phyloP scores from a whole-genome alignment of 2,888 invertebrate genomes.

The Aphodius granarius region DNA sequence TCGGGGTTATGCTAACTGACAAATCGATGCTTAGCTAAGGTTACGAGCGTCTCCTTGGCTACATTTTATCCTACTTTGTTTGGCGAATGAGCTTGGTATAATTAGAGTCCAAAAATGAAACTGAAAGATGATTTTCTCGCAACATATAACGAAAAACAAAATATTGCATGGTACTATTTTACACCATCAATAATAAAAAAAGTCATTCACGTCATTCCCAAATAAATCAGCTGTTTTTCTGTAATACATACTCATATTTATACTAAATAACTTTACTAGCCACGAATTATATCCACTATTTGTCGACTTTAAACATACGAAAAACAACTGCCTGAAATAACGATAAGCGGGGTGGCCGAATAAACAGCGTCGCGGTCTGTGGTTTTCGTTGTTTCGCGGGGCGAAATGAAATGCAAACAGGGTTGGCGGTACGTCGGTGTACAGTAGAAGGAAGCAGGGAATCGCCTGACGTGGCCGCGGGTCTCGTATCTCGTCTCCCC shows the following conservation, averaged over 20 bases:
- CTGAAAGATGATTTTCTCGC: no score
- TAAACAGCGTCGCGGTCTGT: constrained; percentile 11
- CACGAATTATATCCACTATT: neutral
- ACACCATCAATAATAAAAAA: no score
- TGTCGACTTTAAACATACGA: neutral
- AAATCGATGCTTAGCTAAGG: neutral
- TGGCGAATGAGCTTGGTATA: no score
- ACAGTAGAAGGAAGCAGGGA: neutral
- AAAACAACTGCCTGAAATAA: constrained; percentile 4
- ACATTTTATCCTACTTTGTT: no score
- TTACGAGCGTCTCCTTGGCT: no score
- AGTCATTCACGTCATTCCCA: no score
- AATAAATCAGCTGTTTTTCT: no score
- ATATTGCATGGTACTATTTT: no score
- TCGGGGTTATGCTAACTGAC: neutral
- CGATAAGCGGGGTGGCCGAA: constrained; percentile 5
- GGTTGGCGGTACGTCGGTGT: constrained; percentile 1
- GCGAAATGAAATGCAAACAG: constrained; percentile 32
- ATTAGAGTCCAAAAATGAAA: no score
- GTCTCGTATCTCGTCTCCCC: constrained; percentile 2
- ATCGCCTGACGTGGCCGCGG: neutral
- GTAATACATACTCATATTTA: no score
- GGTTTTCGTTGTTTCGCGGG: constrained; percentile 26
- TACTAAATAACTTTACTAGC: no score
- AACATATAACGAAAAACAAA: no score